A percentile compares a stretch with the other conserved stretches of the same genome.
Evolutionary conservation across 2,888 invertebrate species (phyloP).

Genomic region (Homarus gammarus): DNA sequence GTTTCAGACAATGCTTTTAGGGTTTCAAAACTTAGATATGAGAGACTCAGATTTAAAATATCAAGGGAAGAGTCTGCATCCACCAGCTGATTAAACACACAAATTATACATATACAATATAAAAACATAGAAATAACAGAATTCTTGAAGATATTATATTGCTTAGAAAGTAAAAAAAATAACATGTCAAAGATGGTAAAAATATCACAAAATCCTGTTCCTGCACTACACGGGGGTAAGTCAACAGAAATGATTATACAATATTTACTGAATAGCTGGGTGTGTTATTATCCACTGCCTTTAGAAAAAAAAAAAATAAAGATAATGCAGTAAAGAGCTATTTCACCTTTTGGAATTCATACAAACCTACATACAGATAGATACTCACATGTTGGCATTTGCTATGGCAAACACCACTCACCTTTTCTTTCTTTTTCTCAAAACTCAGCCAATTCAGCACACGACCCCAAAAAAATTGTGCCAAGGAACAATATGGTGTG

Average conservation of each 20-base stretch:
- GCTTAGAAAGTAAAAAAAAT: neutral
- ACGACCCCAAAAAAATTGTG: neutral
- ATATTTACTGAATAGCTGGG: too few relatives aligned
- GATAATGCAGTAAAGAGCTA: neutral
- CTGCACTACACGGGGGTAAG: too few relatives aligned
- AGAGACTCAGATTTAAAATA: too few relatives aligned
- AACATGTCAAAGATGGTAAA: too few relatives aligned
- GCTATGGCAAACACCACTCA: neutral
- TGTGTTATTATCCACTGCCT: too few relatives aligned
- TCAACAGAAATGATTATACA: too few relatives aligned
- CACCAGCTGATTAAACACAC: neutral
- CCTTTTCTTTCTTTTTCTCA: neutral
- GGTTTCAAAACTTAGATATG: too few relatives aligned
- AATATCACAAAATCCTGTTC: too few relatives aligned
- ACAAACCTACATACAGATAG: neutral
- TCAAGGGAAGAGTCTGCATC: neutral
- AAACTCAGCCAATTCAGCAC: neutral
- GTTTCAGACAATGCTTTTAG: too few relatives aligned
- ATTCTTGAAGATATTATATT: neutral
- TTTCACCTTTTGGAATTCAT: neutral
- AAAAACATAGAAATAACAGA: neutral
- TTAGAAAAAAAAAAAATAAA: too few relatives aligned
- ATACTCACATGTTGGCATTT: constrained; percentile 3
- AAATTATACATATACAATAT: neutral
- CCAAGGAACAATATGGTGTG: neutral